Evolutionary conservation across 2,888 invertebrate genomes (phyloP).

Genomic region (Penaeus monodon): DNA sequence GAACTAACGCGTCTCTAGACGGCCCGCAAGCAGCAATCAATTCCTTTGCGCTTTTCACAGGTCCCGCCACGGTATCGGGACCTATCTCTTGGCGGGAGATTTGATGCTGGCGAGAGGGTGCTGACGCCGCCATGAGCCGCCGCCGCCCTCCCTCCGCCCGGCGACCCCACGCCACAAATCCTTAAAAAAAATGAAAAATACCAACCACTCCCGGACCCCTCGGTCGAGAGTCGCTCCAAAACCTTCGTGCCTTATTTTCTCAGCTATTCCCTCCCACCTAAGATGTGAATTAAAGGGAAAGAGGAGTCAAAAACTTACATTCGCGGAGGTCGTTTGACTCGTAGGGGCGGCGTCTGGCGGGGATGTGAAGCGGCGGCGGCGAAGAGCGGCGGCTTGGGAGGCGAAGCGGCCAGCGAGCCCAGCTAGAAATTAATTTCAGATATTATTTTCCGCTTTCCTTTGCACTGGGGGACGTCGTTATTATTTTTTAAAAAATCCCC

Average conservation of each 20-base stretch:
- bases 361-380: background rate
- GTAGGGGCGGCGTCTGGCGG: background rate
- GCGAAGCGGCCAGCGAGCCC: slow-evolving; percentile 31
- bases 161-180: background rate
- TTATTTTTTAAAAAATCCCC: background rate
- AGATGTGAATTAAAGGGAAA: background rate
- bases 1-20: background rate
- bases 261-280: no score
- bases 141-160: slow-evolving; percentile 3
- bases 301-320: background rate
- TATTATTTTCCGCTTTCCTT: slow-evolving; percentile 30
- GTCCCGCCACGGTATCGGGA: slow-evolving; percentile 27
- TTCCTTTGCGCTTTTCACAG: slow-evolving; percentile 8
- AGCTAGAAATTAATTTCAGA: slow-evolving; percentile 33
- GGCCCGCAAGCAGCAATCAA: background rate
- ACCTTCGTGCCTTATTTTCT: no score
- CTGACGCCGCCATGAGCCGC: slow-evolving; percentile 43
- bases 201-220: no score
- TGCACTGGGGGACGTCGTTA: no score
- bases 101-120: slow-evolving; percentile 27
- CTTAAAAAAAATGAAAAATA: background rate
- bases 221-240: no score
- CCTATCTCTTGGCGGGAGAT: slow-evolving; percentile 51
- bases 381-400: slow-evolving; percentile 7
- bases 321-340: background rate